A percentile compares a stretch with the other conserved stretches of the same genome.
These are phyloP conservation scores for Lithobates pipiens DNA, from an alignment of 2,797 vertebrate species.

Conservation along the genomic window DNA sequence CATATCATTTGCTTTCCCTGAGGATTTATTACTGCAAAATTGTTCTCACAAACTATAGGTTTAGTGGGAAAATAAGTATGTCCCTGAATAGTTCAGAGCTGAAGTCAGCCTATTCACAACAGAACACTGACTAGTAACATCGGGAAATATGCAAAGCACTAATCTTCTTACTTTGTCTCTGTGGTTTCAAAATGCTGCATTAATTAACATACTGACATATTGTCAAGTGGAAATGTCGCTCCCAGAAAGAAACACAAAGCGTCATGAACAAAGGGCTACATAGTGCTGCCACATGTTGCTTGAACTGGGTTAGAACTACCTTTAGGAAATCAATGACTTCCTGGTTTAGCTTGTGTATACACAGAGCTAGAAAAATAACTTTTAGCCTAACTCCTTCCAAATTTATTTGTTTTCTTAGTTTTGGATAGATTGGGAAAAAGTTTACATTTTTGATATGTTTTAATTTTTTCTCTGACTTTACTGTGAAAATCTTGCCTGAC, in stretches of 20 bases:
- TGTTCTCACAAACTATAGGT: slow-evolving; percentile 59
- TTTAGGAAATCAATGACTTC: slow-evolving; percentile 26
- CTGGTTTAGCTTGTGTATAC: background rate
- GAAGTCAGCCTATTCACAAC: slow-evolving; percentile 5
- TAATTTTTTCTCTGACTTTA: no score
- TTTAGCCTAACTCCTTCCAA: background rate
- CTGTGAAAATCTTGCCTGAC: no score
- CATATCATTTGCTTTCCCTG: slow-evolving; percentile 56
- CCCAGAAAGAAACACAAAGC: slow-evolving; percentile 48
- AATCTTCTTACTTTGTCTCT: slow-evolving; percentile 57
- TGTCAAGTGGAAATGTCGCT: slow-evolving; percentile 49
- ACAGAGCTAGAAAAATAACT: background rate
- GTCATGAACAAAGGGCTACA: slow-evolving; percentile 39
- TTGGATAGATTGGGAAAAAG: no score
- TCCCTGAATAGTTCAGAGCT: slow-evolving; percentile 33
- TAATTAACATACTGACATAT: slow-evolving; percentile 53
- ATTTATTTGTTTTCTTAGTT: no score
- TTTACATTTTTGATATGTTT: no score
- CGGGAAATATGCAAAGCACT: slow-evolving; percentile 48
- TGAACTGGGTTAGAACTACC: slow-evolving; percentile 11
- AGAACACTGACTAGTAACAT: slow-evolving; percentile 48
- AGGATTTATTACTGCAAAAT: slow-evolving; percentile 56
- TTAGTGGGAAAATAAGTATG: slow-evolving; percentile 34
- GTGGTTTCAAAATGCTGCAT: slow-evolving; percentile 50
- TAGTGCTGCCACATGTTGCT: slow-evolving; percentile 21